These are phyloP conservation scores for Acleris sparsana DNA, from an alignment of 2,888 invertebrate genomes.

Conservation along the genomic window DNA sequence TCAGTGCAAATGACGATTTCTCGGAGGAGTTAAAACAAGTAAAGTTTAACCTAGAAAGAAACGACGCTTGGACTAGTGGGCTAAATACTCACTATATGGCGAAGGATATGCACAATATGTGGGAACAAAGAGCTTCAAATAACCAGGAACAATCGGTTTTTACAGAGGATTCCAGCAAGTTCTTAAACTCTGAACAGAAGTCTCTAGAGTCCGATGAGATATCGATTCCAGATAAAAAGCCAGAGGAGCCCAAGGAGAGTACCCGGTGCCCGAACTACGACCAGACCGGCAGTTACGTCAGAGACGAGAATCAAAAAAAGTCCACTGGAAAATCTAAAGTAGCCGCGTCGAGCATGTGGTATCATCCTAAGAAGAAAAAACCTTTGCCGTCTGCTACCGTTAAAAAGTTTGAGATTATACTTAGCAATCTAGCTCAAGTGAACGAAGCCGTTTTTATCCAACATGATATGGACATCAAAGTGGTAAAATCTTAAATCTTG, in stretches of 20 bases:
- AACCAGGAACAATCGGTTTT: constrained; percentile 56
- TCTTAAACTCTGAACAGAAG: constrained; percentile 54
- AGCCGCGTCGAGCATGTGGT: constrained; percentile 73
- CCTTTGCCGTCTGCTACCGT: constrained; percentile 61
- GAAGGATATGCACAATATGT: constrained; percentile 60
- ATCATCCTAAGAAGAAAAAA: constrained; percentile 78
- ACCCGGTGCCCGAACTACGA: constrained; percentile 68
- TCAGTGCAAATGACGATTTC: constrained; percentile 63
- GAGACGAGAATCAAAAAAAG: constrained; percentile 70
- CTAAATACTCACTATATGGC: constrained; percentile 55
- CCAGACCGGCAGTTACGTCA: constrained; percentile 70
- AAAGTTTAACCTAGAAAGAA: constrained; percentile 55
- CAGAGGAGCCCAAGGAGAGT: constrained; percentile 60
- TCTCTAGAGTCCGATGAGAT: constrained; percentile 54
- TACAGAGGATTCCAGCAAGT: constrained; percentile 53
- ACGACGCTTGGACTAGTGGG: constrained; percentile 57
- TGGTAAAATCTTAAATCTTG: constrained; percentile 53
- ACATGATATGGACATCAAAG: constrained; percentile 79
- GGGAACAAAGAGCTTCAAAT: constrained; percentile 54
- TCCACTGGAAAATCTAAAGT: constrained; percentile 63
- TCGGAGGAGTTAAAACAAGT: constrained; percentile 65
- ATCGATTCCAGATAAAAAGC: constrained; percentile 53
- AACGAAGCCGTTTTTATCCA: constrained; percentile 73
- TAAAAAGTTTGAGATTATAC: constrained; percentile 72
- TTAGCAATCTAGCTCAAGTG: constrained; percentile 64